A percentile compares a stretch with the other conserved stretches of the same genome.
Conservation (phyloP, 2,797 vertebrate genomes). For the Microctenopoma stevenorrisi region DNA sequence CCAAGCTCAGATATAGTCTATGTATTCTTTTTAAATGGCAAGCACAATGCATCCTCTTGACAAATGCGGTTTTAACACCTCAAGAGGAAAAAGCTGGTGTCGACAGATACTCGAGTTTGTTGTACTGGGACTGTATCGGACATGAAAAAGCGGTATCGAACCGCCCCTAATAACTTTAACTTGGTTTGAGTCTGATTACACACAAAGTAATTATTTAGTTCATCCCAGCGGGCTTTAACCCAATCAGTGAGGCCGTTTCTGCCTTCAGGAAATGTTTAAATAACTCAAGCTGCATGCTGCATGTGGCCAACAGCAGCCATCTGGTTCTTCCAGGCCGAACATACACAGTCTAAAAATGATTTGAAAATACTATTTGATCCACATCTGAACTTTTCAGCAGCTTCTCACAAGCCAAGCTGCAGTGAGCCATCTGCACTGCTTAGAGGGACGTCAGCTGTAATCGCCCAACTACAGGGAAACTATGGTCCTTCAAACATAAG, state of each 20-base stretch:
- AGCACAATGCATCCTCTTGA: no score
- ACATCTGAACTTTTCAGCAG: conserved; percentile 51
- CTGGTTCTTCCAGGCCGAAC: conserved; percentile 38
- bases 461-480: conserved; percentile 14
- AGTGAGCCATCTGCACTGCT: conserved; percentile 45
- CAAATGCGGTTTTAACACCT: no score
- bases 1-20: no score
- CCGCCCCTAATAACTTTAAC: neutral
- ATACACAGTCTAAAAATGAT: conserved; percentile 31
- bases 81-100: no score
- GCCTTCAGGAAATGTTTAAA: conserved; percentile 45
- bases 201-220: neutral
- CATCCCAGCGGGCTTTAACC: conserved; percentile 14
- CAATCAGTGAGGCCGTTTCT: conserved; percentile 20
- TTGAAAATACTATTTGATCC: conserved; percentile 53
- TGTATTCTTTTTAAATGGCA: no score
- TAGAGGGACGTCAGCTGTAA: conserved; percentile 41
- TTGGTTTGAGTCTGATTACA: neutral
- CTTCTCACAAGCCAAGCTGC: conserved; percentile 30
- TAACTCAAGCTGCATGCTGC: conserved; percentile 27
- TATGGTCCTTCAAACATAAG: conserved; percentile 8
- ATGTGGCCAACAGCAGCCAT: conserved; percentile 42
- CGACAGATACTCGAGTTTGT: no score
- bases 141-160: no score
- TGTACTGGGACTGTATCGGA: no score